A percentile compares a stretch with the other conserved stretches of the same genome.
phyloP scores from a whole-genome alignment of 1,140 invertebrate genomes.

The Mya arenaria region DNA sequence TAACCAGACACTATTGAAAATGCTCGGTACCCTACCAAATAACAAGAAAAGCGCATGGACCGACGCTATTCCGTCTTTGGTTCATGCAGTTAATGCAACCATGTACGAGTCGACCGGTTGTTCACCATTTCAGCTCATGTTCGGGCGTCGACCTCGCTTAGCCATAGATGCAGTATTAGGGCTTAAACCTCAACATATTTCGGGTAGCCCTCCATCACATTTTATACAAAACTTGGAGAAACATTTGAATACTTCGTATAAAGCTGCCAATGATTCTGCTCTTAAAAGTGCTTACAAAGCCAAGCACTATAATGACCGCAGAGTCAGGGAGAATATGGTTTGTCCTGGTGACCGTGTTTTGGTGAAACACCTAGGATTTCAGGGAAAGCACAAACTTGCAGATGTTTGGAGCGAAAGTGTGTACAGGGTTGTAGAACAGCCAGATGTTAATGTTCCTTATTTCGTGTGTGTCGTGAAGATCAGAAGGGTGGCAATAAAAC shows the following conservation, averaged over 20 bases:
- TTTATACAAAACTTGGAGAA: neutral
- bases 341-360: neutral
- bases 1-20: too few species aligned
- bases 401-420: neutral
- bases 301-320: neutral
- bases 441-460: neutral
- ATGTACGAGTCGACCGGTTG: too few species aligned
- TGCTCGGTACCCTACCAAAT: too few species aligned
- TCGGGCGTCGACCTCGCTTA: too few species aligned
- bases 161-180: neutral
- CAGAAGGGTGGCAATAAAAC: neutral
- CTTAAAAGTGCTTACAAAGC: neutral
- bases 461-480: neutral
- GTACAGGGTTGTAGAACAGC: neutral
- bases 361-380: neutral
- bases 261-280: neutral
- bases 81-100: too few species aligned
- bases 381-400: neutral
- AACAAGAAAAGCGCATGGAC: too few species aligned
- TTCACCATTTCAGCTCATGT: too few species aligned
- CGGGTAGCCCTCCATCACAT: neutral
- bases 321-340: neutral
- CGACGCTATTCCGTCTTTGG: conserved; percentile 17
- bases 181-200: neutral
- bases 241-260: neutral